A percentile compares a stretch with the other conserved stretches of the same genome.
Conservation (phyloP, 2,797 vertebrate species). For the Podarcis lilfordi region DNA sequence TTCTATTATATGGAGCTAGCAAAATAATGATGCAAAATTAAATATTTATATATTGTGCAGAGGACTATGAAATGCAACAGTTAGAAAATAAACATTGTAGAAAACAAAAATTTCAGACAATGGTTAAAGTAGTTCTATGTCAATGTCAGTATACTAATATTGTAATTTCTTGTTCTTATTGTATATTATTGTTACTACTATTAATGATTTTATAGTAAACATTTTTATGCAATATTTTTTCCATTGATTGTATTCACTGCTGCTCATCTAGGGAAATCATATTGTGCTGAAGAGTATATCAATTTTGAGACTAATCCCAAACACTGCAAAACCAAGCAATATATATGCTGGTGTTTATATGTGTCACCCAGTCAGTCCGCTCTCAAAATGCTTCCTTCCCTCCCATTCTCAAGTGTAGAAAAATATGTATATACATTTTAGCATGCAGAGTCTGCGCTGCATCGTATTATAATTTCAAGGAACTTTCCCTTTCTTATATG, state of each 20-base stretch:
- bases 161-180: conserved; percentile 4
- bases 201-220: conserved; percentile 5
- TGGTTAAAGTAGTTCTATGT: background rate
- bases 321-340: background rate
- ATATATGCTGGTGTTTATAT: background rate
- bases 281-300: background rate
- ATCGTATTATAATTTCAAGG: background rate
- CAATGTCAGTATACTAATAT: background rate
- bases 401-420: background rate
- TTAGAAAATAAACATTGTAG: conserved; percentile 18
- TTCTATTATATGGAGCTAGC: background rate
- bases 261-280: background rate
- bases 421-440: background rate
- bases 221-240: conserved; percentile 7
- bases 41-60: background rate
- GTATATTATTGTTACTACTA: background rate
- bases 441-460: background rate
- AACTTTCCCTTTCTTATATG: background rate
- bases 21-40: background rate
- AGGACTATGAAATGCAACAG: background rate
- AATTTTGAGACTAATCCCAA: background rate
- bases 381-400: background rate
- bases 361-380: background rate
- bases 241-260: background rate
- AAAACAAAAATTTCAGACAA: background rate